Evolutionary conservation across 2,888 invertebrate genomes (phyloP).

Genomic region (Drosophila acutilabella): DNA sequence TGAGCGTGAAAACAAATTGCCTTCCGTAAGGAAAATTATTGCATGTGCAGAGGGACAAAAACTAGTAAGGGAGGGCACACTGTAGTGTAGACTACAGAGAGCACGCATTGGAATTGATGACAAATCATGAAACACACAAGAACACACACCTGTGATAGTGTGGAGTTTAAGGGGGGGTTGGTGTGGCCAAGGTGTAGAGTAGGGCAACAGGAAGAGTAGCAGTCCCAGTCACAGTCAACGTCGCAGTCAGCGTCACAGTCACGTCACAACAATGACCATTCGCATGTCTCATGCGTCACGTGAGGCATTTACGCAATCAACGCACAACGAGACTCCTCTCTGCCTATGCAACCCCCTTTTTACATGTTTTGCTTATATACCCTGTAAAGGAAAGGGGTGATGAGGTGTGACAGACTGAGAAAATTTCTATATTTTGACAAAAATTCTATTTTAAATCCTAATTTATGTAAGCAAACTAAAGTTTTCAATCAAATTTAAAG

Average conservation of each 20-base stretch:
- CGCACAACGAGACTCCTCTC: conserved; percentile 19
- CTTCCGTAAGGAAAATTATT: conserved; percentile 73
- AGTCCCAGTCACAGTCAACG: background rate
- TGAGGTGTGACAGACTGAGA: no score
- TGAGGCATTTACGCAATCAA: conserved; percentile 69
- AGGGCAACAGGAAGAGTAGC: conserved; percentile 12
- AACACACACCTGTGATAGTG: conserved; percentile 18
- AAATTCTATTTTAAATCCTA: no score
- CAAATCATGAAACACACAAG: conserved; percentile 68
- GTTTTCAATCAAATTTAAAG: no score
- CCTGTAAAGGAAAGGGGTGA: conserved; percentile 1
- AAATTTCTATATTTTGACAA: no score
- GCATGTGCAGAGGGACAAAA: conserved; percentile 46
- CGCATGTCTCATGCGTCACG: conserved; percentile 62
- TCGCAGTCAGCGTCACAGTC: conserved; percentile 1
- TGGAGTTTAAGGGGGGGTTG: background rate
- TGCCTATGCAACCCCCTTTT: conserved; percentile 40
- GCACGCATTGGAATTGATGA: conserved; percentile 61
- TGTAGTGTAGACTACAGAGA: conserved; percentile 8
- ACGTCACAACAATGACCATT: conserved; percentile 47
- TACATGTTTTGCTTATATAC: conserved; percentile 23
- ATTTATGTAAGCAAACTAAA: no score
- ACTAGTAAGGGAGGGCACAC: conserved; percentile 9
- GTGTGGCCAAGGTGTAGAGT: background rate
- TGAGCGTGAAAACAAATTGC: conserved; percentile 75